Base-by-base conservation (phyloP, 2,797 vertebrate genomes). In the Rhinatrema bivittatum region DNA sequence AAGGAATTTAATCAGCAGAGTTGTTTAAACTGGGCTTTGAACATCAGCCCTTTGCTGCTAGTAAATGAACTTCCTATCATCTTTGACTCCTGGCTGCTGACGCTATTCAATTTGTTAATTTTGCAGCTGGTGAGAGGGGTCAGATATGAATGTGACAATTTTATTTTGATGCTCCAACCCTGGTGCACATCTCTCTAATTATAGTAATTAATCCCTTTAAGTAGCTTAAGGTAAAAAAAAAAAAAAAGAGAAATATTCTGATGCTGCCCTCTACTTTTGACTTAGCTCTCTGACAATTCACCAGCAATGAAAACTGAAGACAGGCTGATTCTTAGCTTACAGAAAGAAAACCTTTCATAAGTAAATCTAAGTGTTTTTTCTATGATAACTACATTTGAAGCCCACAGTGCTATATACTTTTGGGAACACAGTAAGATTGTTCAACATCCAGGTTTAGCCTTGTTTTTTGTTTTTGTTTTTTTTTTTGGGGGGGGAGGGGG, bases 81-180 rank as follows among this genome's bases (percentile, higher is more conserved):
- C 69, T 75, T 70, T 72, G 72, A 78, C 76, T 80, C 78, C 80
- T 79, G 77, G 77, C 76, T 80, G 79, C 75, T 73, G 74, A 82
- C 73, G 73, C 79, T 81, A 79, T 80, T 84, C 78, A 83, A 83
- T 85, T 83, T 82, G 81, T 84, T 78, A 81, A 85, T 85, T 87
- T 74, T 82, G 79, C 76, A 79, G 71, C 76, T 85, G 78, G 69
- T 78, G 81, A 82, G 76, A 81, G 79, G 64, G 74, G 79, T 81
- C 76, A 83, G 79, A 83, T 82, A 84, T 61, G 73, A 75, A 81
- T 78, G 82, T 82, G 79, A 82, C 44, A 68, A 86, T 84, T 81
- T 79, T 79, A 76, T 79, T 83, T 65, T 72, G 72, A 81, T 62
- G 74, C 72, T 53, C 76, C 72, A 76, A 76, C 75, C 72, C 62